Evolutionary conservation across 2,888 invertebrate genomes (phyloP), one percentile per base, ranked within the genome.

Genomic region (Dasypolia templi): DNA sequence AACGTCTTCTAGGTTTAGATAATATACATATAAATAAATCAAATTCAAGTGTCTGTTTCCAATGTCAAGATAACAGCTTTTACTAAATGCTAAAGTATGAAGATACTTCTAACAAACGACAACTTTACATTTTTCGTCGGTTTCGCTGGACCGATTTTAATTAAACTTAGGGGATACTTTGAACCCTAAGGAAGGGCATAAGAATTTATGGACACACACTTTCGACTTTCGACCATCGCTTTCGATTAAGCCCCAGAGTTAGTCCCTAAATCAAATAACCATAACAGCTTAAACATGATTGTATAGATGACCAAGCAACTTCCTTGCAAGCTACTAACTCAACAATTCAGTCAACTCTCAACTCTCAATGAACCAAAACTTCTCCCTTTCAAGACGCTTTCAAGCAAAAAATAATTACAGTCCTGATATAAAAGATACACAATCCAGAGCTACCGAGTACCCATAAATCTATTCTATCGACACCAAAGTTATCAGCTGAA

Each of bases 401-500:
- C 46, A 78, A 75, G 64, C 72, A 68, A 83, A 81, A 69, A 72
- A 69, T 83, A 79, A 76, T 83, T 69, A 75, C 69, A 29, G 35
- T 39, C n/a, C 39, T 66, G 59, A 69, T 75, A 73, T 81, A 84
- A 85, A 86, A 85, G 84, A 84, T 75, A 84, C 63, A 86, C 84
- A 81, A 80, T 70, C 72, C 74, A 61, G 42, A 55, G 32, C 61
- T n/a, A 42, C 26, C 59, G 46, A 74, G 61, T 14, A 73, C 62
- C 59, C 62, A 86, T 82, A 84, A 85, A 84, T 86, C 62, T 59
- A 55, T 56, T n/a, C 67, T 65, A 84, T 86, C 84, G 84, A 84
- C 84, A 77, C 79, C 65, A 69, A 81, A 86, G 56, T 83, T 86
- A 84, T 80, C 83, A 67, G 46, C 9, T 14, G 11, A 85, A 80